Evolutionary conservation across 2,888 invertebrate species (phyloP), one percentile per base, ranked within the genome.

Genomic region (Ichneumon xanthorius): DNA sequence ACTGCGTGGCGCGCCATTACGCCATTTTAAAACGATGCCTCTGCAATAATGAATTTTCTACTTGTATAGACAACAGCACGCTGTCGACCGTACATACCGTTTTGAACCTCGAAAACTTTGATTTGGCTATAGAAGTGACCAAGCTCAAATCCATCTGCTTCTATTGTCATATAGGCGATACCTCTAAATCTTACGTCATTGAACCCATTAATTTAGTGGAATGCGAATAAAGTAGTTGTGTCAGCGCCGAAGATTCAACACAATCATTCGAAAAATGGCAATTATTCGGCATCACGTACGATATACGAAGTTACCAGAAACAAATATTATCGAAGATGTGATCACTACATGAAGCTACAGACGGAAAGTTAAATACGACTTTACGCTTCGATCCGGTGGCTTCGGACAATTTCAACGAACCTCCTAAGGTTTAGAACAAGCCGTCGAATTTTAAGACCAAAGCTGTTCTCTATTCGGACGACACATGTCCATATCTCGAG

Each of bases 361-460:
- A 37, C 26, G 37, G 6, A 98, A 98, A 94, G 98, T 98, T 30
- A 97, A 98, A 91, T 98, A 98, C 92, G 96, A 96, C 22, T 96
- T 95, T 89, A 98, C 95, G 98, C 90, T 97, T 98, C 94, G 98
- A 98, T 0, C 96, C 97, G 0, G 88, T 88, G 0, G 94, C 94
- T 73, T 93, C 93, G 3, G 90, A 89, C 6, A 89, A 87, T 65
- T 75, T 87, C 2, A 92, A 92, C 40, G 91, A 93, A 67, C 93
- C 94, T 22, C 94, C 94, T 1, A 45, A 86, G 4, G 86, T 88
- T 86, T 96, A 95, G 89, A 96, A 96, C 22, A 97, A 97, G 2
- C 98, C 98, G 0, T 96, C 97, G 1, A 98, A 98, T 93, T 98
- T 98, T 92, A 98, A 98, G 94, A 97, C 98, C 0, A 95, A 96